Evolutionary conservation across 1,140 invertebrate genomes (phyloP), one percentile per base, ranked within the genome.

Genomic region (Trachelipus rathkii): DNA sequence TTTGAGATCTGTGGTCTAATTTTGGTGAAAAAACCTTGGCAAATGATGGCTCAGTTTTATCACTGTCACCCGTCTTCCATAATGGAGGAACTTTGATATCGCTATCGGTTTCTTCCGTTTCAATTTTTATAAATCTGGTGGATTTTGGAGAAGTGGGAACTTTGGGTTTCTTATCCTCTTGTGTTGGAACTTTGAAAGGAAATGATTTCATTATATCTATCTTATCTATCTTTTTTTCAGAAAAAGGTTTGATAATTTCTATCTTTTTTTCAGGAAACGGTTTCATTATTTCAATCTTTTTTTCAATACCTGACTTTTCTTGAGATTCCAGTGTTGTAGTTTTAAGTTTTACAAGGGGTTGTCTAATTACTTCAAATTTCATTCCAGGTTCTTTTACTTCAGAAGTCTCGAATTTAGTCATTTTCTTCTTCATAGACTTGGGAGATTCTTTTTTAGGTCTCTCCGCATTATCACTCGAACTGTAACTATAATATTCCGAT

Each of bases 51-150:
- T 80, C 79, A 50, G 77, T 75, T n/a, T 15, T 74, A 53, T 81
- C 79, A 72, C 77, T 76, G 15, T 81, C 77, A 15, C 66, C 45
- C 50, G 82, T 81, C 15, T 77, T 75, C 82, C 82, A 83, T 24
- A 81, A 82, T 0, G 82, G 81, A 10, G 72, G 74, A 43, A 83
- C 75, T 74, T 75, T 74, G n/a, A 75, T 75, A 78, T 92, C 90
- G 83, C 89, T 91, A 78, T 91, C 91, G 60, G 89, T 91, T 79
- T 91, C 90, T 0, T 87, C 84, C 75, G 89, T 90, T 75, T 91
- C 89, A 9, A 89, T 90, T 11, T 88, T 88, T 23, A 91, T 83
- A 82, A 92, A 92, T 83, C 91, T 91, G 0, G 85, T 90, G 0
- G 90, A 90, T 7, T 84, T 89, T 0, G 89, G 87, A 23, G 83